These are phyloP conservation scores for Periophthalmodon schlosseri DNA, from an alignment of 2,113 vertebrate species.

Conservation along the genomic window DNA sequence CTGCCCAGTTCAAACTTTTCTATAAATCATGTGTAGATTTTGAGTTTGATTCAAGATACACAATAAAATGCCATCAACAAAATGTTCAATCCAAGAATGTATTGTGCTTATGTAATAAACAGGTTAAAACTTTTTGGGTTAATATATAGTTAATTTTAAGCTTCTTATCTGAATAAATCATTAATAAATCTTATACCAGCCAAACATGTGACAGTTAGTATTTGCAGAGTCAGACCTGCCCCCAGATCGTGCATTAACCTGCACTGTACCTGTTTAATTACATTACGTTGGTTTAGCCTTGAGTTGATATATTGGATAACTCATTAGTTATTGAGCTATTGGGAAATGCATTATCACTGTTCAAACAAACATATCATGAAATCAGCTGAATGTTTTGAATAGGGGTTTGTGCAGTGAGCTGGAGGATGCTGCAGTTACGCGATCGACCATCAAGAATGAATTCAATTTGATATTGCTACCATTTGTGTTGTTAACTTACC, in stretches of 20 bases:
- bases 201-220: neutral
- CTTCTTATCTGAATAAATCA: neutral
- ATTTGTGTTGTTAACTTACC: constrained; percentile 75
- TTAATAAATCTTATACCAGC: neutral
- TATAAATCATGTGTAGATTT: neutral
- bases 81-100: neutral
- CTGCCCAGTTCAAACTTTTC: too few species aligned
- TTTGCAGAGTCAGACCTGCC: neutral
- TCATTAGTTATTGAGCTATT: neutral
- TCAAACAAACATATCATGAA: neutral
- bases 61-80: neutral
- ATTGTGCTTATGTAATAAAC: neutral
- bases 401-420: neutral
- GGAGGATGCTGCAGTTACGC: neutral
- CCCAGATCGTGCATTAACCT: neutral
- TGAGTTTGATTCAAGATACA: neutral
- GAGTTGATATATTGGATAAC: neutral
- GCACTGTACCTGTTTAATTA: neutral
- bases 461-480: neutral
- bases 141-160: neutral
- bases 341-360: neutral
- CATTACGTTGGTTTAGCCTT: neutral
- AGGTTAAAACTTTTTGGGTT: neutral
- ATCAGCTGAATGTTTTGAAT: neutral
- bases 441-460: neutral